Evolutionary conservation across 2,888 invertebrate species (phyloP).

Genomic region (Siphonodentalium dalli): DNA sequence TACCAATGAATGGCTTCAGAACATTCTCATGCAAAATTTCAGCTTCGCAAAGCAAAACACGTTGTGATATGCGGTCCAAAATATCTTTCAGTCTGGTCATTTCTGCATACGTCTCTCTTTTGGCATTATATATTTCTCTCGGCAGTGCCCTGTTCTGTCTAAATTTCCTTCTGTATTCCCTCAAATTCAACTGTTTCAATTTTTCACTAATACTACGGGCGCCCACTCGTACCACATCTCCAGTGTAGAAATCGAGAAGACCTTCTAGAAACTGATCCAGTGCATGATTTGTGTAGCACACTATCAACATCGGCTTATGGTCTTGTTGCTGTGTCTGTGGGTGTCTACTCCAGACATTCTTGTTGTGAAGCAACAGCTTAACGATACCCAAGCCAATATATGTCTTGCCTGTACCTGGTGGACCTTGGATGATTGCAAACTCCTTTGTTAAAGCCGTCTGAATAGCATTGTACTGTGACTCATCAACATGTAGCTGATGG

Average conservation of each 20-base stretch:
- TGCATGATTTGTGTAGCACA: conserved; percentile 65
- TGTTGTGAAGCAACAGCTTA: conserved; percentile 71
- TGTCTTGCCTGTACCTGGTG: conserved; percentile 89
- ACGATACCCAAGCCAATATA: conserved; percentile 80
- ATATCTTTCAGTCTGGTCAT: conserved; percentile 17
- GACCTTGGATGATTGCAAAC: conserved; percentile 68
- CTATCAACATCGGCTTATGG: conserved; percentile 52
- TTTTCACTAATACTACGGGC: conserved; percentile 43
- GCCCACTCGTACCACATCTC: conserved; percentile 55
- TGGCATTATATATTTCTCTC: conserved; percentile 26
- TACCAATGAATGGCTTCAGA: not conserved
- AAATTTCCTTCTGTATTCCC: conserved; percentile 19
- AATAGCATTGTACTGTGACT: conserved; percentile 53
- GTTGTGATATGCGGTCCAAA: too few relatives aligned
- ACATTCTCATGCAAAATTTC: conserved; percentile 1
- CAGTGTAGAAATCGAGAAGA: conserved; percentile 36
- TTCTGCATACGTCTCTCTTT: conserved; percentile 26
- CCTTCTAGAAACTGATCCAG: conserved; percentile 61
- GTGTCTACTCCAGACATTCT: conserved; percentile 56
- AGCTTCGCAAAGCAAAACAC: too few relatives aligned
- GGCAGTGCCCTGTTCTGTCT: conserved; percentile 20
- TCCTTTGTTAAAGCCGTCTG: conserved; percentile 55
- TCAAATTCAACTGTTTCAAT: conserved; percentile 36
- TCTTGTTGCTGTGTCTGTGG: not conserved
- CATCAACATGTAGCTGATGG: conserved; percentile 29